phyloP scores from a whole-genome alignment of 2,797 vertebrate species.

The Spheniscus humboldti region DNA sequence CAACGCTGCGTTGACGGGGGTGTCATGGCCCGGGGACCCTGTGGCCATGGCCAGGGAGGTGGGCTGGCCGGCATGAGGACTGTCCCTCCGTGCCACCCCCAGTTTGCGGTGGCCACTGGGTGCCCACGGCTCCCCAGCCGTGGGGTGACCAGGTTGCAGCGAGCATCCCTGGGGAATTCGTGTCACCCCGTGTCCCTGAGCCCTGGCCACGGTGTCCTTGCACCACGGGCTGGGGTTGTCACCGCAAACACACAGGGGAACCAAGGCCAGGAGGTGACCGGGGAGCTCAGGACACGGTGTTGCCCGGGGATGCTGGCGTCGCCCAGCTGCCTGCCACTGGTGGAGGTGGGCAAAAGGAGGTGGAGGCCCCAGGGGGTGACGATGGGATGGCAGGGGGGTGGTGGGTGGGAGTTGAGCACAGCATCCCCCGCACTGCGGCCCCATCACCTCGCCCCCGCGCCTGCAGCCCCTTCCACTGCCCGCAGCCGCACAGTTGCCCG shows the following conservation, averaged over 20 bases:
- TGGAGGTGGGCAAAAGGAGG: too few species aligned
- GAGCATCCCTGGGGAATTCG: neutral
- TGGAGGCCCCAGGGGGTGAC: neutral
- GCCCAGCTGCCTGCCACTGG: neutral
- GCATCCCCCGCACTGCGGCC: neutral
- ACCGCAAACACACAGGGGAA: neutral
- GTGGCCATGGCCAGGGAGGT: neutral
- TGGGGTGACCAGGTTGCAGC: neutral
- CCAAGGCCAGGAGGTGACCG: neutral
- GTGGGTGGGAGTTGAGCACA: neutral
- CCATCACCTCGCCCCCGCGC: neutral
- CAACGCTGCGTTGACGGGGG: accelerated
- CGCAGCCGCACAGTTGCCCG: accelerated
- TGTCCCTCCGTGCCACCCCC: neutral
- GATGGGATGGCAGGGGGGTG: neutral
- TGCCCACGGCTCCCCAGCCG: neutral
- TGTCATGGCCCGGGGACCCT: accelerated
- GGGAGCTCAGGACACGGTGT: neutral
- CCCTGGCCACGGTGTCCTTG: neutral
- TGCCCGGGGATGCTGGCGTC: neutral
- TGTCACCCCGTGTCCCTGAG: neutral
- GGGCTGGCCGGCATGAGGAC: neutral
- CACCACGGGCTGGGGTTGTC: neutral
- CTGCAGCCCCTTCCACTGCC: neutral
- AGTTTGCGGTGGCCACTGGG: too few species aligned